Evolutionary conservation across 2,888 invertebrate genomes (phyloP), one percentile per base, ranked within the genome.

Genomic region (Tetropium fuscum): DNA sequence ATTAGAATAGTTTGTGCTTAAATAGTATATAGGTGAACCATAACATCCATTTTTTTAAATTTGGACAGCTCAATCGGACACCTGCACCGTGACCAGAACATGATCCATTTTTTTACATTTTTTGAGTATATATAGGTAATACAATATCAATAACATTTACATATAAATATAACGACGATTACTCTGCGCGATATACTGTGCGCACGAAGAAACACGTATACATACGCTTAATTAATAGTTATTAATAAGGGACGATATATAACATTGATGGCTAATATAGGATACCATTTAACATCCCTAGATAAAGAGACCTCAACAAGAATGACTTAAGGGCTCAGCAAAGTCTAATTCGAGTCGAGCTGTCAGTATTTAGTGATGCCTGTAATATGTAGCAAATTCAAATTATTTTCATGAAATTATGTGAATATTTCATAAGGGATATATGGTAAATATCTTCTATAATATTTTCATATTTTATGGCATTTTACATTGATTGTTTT

Each of bases 321-420:
- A 66, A 60, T 41, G 68, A 70, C 72, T 66, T 54, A 71, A 74
- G 74, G 74, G 74, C 74, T 74, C 74, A 72, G 60, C 38, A 69
- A 70, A 59, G 68, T 70, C 69, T 63, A 54, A 30, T 36, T 61
- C 60, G 18, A 47, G 44, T 51, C 25, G 58, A 58, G 53, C 10
- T 41, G 22, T 53, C 53, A 8, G 53, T 56, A 38, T 59, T 49
- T 49, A 53, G 34, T 48, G 34, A 60, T 47, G 57, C 18, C 5
- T n/a, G n/a, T n/a, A n/a, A n/a, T n/a, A n/a, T n/a, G n/a, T n/a
- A n/a, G n/a, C n/a, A n/a, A n/a, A n/a, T n/a, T n/a, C n/a, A n/a
- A n/a, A n/a, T n/a, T n/a, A n/a, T n/a, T n/a, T n/a, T n/a, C n/a
- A n/a, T n/a, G n/a, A n/a, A n/a, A n/a, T n/a, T n/a, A n/a, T n/a